A percentile compares a stretch with the other conserved stretches of the same genome.
phyloP scores from a whole-genome alignment of 2,797 vertebrate genomes.

The Anabacerthia variegaticeps region DNA sequence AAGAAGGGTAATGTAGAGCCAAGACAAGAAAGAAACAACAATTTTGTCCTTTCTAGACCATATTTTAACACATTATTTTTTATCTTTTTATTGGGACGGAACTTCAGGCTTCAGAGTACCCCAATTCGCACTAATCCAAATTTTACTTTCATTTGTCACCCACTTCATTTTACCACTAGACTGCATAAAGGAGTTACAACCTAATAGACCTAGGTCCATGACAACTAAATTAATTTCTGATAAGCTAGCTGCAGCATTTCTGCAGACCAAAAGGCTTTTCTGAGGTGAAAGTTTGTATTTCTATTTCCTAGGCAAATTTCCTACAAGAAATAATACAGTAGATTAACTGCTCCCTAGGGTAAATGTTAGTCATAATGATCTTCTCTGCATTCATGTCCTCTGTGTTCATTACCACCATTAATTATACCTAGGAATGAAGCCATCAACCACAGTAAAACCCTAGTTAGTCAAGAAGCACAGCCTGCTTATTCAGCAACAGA shows the following conservation, averaged over 20 bases:
- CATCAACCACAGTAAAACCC: background rate
- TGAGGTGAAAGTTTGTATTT: background rate
- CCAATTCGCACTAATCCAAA: fast-evolving
- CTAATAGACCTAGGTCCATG: background rate
- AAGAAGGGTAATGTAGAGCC: background rate
- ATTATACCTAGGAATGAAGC: background rate
- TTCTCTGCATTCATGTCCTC: background rate
- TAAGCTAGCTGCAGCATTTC: background rate
- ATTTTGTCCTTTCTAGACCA: background rate
- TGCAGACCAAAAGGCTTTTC: background rate
- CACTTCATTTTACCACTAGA: background rate
- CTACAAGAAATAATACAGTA: background rate
- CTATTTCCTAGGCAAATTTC: background rate
- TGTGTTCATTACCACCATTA: background rate
- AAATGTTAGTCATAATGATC: background rate
- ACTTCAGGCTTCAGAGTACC: background rate
- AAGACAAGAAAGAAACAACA: background rate
- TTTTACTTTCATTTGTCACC: background rate
- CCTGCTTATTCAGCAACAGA: background rate
- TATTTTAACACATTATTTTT: background rate
- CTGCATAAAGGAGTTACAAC: background rate
- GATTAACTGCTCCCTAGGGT: background rate
- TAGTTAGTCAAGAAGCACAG: background rate
- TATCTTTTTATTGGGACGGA: background rate
- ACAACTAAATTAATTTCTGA: background rate